Evolutionary conservation across 2,888 invertebrate species (phyloP).

Genomic region (Drosophila nigricruria): DNA sequence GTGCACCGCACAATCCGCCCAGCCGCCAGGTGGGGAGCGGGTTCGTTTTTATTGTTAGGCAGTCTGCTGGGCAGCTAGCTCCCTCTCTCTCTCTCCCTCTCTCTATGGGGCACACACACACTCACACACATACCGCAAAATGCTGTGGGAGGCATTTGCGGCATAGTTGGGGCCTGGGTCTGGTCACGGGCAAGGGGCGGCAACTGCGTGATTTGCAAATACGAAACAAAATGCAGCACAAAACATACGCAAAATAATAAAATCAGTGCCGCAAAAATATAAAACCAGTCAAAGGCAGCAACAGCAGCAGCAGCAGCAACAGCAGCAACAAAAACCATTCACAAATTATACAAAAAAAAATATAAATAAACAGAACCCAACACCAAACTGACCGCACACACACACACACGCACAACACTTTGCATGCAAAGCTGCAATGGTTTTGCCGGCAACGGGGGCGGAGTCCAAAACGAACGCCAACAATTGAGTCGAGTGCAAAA

Average conservation of each 20-base stretch:
- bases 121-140: slow-evolving; percentile 64
- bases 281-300: slow-evolving; percentile 42
- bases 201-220: slow-evolving; percentile 56
- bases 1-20: slow-evolving; percentile 23
- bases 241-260: slow-evolving; percentile 63
- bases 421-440: slow-evolving; percentile 38
- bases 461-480: slow-evolving; percentile 52
- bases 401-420: slow-evolving; percentile 28
- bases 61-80: slow-evolving; percentile 39
- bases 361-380: slow-evolving; percentile 21
- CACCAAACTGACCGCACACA: slow-evolving; percentile 52
- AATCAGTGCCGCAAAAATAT: slow-evolving; percentile 68
- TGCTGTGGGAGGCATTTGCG: slow-evolving; percentile 64
- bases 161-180: slow-evolving; percentile 28
- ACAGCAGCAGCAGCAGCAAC: neutral
- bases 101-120: slow-evolving; percentile 48
- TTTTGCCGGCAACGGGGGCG: slow-evolving; percentile 61
- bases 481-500: slow-evolving; percentile 56
- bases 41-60: slow-evolving; percentile 14
- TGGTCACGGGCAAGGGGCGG: slow-evolving; percentile 7
- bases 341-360: slow-evolving; percentile 24
- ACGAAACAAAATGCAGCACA: slow-evolving; percentile 44
- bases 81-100: neutral
- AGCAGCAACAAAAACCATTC: slow-evolving; percentile 32
- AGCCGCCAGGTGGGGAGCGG: neutral